phyloP scores from a whole-genome alignment of 2,888 invertebrate species.

The Boloria selene region DNA sequence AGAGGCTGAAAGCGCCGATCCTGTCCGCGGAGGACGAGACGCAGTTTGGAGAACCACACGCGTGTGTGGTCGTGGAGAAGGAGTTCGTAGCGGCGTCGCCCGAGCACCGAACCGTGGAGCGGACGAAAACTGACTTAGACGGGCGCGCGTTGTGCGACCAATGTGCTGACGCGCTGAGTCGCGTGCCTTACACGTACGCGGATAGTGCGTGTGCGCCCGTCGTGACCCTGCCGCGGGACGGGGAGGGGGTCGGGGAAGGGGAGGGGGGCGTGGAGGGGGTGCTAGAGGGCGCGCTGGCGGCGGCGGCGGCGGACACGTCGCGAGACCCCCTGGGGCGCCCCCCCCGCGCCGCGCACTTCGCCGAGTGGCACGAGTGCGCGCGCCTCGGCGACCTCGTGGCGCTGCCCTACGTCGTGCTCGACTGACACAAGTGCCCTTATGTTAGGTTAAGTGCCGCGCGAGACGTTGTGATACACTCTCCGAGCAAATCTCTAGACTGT shows the following conservation, averaged over 20 bases:
- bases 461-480: slow-evolving; percentile 46
- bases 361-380: slow-evolving; percentile 96
- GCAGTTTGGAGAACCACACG: slow-evolving; percentile 44
- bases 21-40: slow-evolving; percentile 56
- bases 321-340: slow-evolving; percentile 41
- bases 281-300: slow-evolving; percentile 44
- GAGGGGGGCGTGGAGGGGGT: slow-evolving; percentile 15
- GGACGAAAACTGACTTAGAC: slow-evolving; percentile 65
- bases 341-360: slow-evolving; percentile 81
- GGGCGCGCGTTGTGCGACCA: slow-evolving; percentile 55
- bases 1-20: slow-evolving; percentile 64
- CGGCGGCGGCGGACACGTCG: slow-evolving; percentile 41
- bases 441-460: slow-evolving; percentile 59
- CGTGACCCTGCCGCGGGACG: slow-evolving; percentile 42
- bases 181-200: slow-evolving; percentile 56
- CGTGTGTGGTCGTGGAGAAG: slow-evolving; percentile 36
- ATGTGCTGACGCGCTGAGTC: slow-evolving; percentile 47
- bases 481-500: slow-evolving; percentile 63
- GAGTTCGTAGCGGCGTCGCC: slow-evolving; percentile 52
- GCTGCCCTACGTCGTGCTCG: slow-evolving; percentile 98
- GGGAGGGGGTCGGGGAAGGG: slow-evolving; percentile 19
- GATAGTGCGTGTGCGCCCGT: slow-evolving; percentile 56
- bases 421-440: slow-evolving; percentile 86
- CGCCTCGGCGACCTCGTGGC: slow-evolving; percentile 92
- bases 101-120: slow-evolving; percentile 70